phyloP scores from a whole-genome alignment of 2,888 invertebrate genomes.

The Microctonus aethiopoides region DNA sequence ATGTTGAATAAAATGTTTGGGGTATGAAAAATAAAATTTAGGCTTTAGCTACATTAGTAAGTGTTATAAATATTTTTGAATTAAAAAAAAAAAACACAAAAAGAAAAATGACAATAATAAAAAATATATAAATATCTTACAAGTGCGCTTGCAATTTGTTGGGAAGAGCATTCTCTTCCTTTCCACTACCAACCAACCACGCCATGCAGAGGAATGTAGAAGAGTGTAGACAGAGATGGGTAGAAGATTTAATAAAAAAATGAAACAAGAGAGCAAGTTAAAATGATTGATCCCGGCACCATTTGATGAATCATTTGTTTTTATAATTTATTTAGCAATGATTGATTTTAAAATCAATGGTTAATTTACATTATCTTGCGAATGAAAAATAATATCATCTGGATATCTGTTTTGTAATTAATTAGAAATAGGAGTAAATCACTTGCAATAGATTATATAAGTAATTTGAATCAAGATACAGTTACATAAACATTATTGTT shows the following conservation, averaged over 20 bases:
- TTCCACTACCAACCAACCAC: slow-evolving; percentile 72
- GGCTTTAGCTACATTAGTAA: not conserved
- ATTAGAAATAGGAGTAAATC: not conserved
- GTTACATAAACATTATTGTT: too few species aligned
- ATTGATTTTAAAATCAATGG: slow-evolving; percentile 38
- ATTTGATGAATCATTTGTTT: slow-evolving; percentile 47
- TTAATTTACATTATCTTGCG: slow-evolving; percentile 41
- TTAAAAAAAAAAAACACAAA: slow-evolving; percentile 6
- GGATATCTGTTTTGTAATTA: not conserved
- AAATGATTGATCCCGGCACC: slow-evolving; percentile 63
- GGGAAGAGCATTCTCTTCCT: slow-evolving; percentile 76
- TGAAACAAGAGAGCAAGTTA: slow-evolving; percentile 66
- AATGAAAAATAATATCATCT: not conserved
- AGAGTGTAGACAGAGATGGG: slow-evolving; percentile 67
- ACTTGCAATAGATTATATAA: too few species aligned
- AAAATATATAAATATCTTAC: slow-evolving; percentile 71
- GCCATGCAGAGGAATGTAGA: slow-evolving; percentile 73
- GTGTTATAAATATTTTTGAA: not conserved
- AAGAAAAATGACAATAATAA: slow-evolving; percentile 49
- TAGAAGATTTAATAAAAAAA: slow-evolving; percentile 67
- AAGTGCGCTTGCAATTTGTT: slow-evolving; percentile 76
- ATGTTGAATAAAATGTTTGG: not conserved
- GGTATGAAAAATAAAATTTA: not conserved
- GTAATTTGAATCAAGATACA: too few species aligned
- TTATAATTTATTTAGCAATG: slow-evolving; percentile 41